A percentile compares a stretch with the other conserved stretches of the same genome.
Conservation (phyloP, 2,113 vertebrate species). For the Pluvianellus socialis region DNA sequence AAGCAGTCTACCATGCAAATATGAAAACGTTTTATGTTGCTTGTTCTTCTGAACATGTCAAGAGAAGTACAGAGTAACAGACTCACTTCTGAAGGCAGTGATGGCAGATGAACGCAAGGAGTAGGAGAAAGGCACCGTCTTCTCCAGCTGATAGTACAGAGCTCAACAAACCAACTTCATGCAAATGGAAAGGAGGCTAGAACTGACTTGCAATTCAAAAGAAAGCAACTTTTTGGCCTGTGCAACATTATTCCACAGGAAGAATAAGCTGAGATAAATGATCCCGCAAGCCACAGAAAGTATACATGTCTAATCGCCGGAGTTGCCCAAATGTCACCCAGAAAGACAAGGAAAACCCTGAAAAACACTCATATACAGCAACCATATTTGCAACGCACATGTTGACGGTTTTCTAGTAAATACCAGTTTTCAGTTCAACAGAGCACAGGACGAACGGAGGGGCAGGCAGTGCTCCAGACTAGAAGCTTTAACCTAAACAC, state of each 20-base stretch:
- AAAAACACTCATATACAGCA: background rate
- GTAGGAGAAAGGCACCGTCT: background rate
- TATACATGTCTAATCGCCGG: background rate
- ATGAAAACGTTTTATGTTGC: background rate
- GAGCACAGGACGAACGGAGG: background rate
- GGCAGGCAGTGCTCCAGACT: background rate
- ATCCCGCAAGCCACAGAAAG: background rate
- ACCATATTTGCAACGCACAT: background rate
- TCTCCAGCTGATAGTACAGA: background rate
- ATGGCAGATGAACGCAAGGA: background rate
- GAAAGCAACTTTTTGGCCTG: background rate
- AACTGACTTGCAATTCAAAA: slow-evolving; percentile 9
- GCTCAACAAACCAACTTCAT: background rate
- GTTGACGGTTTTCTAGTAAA: background rate
- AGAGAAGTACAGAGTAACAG: background rate
- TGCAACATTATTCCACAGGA: slow-evolving; percentile 34
- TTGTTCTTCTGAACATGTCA: background rate
- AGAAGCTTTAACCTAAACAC: background rate
- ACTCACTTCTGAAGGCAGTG: slow-evolving; percentile 55
- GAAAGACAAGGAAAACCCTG: background rate
- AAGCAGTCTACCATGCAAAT: background rate
- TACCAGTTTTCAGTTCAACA: background rate
- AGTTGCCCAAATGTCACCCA: background rate
- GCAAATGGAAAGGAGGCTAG: background rate
- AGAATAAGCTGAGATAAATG: slow-evolving; percentile 14